Conservation (phyloP, 2,113 vertebrate species). For the Orthonyx spaldingii region DNA sequence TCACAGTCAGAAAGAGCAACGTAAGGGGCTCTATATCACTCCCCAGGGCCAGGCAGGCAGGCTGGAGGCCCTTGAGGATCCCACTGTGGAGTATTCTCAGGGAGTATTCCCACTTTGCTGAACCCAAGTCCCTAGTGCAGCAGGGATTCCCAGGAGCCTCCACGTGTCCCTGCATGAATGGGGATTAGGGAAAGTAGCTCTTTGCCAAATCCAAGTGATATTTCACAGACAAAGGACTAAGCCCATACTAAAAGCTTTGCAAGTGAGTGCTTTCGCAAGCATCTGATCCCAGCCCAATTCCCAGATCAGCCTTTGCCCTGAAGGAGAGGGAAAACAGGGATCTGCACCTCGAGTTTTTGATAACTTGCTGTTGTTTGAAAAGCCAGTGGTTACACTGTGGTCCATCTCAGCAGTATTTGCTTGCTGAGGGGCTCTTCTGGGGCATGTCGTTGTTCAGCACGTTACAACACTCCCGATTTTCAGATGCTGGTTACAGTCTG, state of each 20-base stretch:
- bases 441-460: neutral
- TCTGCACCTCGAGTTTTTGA: neutral
- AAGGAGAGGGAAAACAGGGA: neutral
- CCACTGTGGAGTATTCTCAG: neutral
- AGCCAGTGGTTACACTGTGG: neutral
- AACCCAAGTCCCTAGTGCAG: neutral
- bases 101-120: neutral
- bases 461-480: conserved; percentile 14
- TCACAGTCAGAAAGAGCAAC: neutral
- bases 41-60: neutral
- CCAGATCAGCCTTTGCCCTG: neutral
- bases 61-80: neutral
- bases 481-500: neutral
- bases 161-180: neutral
- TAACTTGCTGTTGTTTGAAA: neutral
- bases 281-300: neutral
- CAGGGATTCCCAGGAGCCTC: neutral
- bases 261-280: neutral
- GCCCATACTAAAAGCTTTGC: neutral
- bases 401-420: neutral
- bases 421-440: neutral
- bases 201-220: neutral
- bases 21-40: neutral
- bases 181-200: neutral
- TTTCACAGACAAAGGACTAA: neutral